phyloP scores from a whole-genome alignment of 1,140 invertebrate species.

The Dendrolimus kikuchii region DNA sequence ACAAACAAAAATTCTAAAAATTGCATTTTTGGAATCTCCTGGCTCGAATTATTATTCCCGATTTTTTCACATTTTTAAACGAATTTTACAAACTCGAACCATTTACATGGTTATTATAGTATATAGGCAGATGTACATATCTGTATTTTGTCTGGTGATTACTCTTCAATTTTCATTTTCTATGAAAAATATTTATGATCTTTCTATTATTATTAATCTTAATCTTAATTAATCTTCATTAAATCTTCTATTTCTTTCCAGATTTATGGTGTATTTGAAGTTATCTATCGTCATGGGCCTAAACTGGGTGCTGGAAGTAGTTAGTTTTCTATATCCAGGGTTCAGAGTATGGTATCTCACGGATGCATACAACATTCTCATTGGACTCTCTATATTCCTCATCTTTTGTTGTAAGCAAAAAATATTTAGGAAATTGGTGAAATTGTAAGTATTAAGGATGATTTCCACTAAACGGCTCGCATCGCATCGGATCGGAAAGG shows the following conservation, averaged over 20 bases:
- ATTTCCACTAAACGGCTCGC: background rate
- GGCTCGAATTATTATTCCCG: no score
- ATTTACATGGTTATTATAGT: no score
- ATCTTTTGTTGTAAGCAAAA: slow-evolving; percentile 65
- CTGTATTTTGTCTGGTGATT: no score
- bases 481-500: background rate
- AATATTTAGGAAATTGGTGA: slow-evolving; percentile 30
- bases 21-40: no score
- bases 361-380: slow-evolving; percentile 40
- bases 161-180: no score
- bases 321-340: slow-evolving; percentile 26
- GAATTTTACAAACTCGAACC: no score
- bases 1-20: no score
- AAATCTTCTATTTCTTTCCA: slow-evolving; percentile 12
- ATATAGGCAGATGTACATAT: no score
- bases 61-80: no score
- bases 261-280: slow-evolving; percentile 39
- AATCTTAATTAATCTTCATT: no score
- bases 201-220: no score
- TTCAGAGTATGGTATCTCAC: slow-evolving; percentile 28
- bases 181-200: no score
- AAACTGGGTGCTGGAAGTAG: slow-evolving; percentile 43
- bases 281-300: slow-evolving; percentile 46
- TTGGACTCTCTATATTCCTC: slow-evolving; percentile 58
- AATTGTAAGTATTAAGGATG: slow-evolving; percentile 18